Conservation (phyloP, 2,888 invertebrate genomes). For the Drosophila mayaguana region DNA sequence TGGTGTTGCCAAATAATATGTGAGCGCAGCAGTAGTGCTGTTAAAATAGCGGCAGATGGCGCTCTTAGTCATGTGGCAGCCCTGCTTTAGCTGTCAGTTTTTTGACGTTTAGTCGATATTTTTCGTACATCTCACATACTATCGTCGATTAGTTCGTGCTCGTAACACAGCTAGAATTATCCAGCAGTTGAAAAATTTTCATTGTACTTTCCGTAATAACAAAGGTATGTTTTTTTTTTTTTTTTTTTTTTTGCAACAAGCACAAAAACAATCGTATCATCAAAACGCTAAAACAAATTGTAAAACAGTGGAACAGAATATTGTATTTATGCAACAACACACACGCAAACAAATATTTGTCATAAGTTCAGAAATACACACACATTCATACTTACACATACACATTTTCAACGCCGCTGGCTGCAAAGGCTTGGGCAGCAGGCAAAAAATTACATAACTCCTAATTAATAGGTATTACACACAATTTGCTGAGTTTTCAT, state of each 20-base stretch:
- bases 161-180: slow-evolving; percentile 54
- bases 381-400: slow-evolving; percentile 26
- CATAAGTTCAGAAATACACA: slow-evolving; percentile 53
- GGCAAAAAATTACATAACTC: slow-evolving; percentile 76
- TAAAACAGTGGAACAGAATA: slow-evolving; percentile 42
- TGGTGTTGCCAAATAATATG: slow-evolving; percentile 24
- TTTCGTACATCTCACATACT: slow-evolving; percentile 28
- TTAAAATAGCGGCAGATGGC: not conserved
- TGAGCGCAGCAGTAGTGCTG: not conserved
- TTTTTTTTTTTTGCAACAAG: slow-evolving; percentile 30
- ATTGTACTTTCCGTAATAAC: slow-evolving; percentile 72
- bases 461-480: slow-evolving; percentile 46
- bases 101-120: slow-evolving; percentile 43
- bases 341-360: slow-evolving; percentile 45
- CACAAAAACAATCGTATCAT: slow-evolving; percentile 32
- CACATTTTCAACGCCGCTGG: slow-evolving; percentile 51
- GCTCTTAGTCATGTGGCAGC: slow-evolving; percentile 25
- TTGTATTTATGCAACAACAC: slow-evolving; percentile 57
- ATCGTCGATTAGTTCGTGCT: slow-evolving; percentile 60
- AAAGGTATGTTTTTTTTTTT: slow-evolving; percentile 77
- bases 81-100: slow-evolving; percentile 35
- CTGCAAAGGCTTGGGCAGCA: slow-evolving; percentile 61
- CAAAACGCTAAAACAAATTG: slow-evolving; percentile 43
- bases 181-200: slow-evolving; percentile 72
- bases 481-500: slow-evolving; percentile 43